A percentile compares a stretch with the other conserved stretches of the same genome.
Conservation (phyloP, 2,113 vertebrate species). For the Zosterops hypoxanthus region DNA sequence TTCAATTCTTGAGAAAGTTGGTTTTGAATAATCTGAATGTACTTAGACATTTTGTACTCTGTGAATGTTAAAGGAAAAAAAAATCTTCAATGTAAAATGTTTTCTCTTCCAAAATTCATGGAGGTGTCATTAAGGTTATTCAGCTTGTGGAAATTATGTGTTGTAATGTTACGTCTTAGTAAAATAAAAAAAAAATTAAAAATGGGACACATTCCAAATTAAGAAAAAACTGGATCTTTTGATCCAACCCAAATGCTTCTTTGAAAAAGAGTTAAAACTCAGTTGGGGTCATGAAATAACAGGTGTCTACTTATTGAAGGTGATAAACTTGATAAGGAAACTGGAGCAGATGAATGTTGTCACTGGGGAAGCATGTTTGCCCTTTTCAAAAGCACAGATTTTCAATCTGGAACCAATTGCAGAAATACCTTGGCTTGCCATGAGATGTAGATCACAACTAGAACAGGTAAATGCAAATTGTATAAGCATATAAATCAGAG, state of each 20-base stretch:
- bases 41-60: neutral
- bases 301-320: neutral
- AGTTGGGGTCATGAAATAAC: neutral
- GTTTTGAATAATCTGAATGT: neutral
- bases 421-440: neutral
- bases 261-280: neutral
- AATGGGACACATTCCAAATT: neutral
- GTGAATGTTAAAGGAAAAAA: neutral
- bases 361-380: neutral
- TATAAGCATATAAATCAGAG: neutral
- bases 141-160: slow-evolving; percentile 34
- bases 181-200: neutral
- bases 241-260: neutral
- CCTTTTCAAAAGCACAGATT: neutral
- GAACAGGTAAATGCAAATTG: neutral
- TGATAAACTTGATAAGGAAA: neutral
- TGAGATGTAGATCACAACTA: neutral
- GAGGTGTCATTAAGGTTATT: slow-evolving; percentile 54
- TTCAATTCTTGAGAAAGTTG: neutral
- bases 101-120: slow-evolving; percentile 45
- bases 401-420: neutral
- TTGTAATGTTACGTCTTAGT: slow-evolving; percentile 31
- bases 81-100: neutral
- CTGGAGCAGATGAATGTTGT: neutral
- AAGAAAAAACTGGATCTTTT: neutral